Evolutionary conservation across 2,113 vertebrate species (phyloP), one percentile per base, ranked within the genome.

Genomic region (Dendrocopos noguchii): DNA sequence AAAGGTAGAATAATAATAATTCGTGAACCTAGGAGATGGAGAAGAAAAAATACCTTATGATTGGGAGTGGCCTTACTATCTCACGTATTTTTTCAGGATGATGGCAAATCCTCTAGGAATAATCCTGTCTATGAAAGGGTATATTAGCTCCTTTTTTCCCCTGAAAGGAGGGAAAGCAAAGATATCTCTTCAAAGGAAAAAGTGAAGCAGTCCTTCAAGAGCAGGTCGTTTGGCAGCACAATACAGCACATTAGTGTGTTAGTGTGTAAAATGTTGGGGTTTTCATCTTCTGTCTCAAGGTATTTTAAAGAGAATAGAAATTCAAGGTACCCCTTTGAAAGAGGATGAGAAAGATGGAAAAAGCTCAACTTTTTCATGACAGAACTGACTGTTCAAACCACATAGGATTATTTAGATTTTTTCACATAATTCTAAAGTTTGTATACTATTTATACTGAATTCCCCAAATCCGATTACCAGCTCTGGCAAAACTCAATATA

Each of bases 401-500:
- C 39, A 70, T 12, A 85, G 42, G 68, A 90, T 80, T 95, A 76
- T 77, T 55, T 89, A 85, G 67, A 59, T 82, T 87, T 94, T 94
- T 92, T 89, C 59, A 87, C 89, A 66, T 24, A 3, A 10, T 76
- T 87, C 46, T 76, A 80, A 63, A 59, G 15, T 82, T 64, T 84
- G 17, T 65, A 31, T 87, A 42, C 20, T 84, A 74, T 91, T 92
- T 76, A 50, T 89, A 44, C 31, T 31, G 67, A 82, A 91, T 92
- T 95, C 78, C 33, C 21, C 34, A 84, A 95, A 92, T 91, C 55
- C 72, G 77, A 42, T 89, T 95, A 46, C 52, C 77, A 33, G 31
- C 42, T 94, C 67, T 80, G 15, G 16, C 72, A 87, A 91, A 80
- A 70, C 29, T 61, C 66, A 91, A n/a, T 60, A 60, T 82, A 70